These are phyloP conservation scores for Ophioderma brevispina DNA, from an alignment of 35 echinoderm and acorn worm species.

Conservation along the genomic window DNA sequence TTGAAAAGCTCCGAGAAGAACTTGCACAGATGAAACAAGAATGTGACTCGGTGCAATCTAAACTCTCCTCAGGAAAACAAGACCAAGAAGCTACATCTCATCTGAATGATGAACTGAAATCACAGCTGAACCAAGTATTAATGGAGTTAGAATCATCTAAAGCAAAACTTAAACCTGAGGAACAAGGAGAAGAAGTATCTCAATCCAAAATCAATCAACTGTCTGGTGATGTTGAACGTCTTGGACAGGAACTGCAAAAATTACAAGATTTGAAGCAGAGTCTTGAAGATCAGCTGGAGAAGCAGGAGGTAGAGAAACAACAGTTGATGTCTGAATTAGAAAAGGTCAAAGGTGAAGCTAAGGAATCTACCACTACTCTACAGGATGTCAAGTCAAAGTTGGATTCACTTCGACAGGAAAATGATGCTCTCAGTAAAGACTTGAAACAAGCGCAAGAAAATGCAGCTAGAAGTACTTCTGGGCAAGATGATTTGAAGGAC, in stretches of 20 bases:
- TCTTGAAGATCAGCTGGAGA: slow-evolving; percentile 20
- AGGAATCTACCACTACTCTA: neutral
- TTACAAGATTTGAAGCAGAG: slow-evolving; percentile 5
- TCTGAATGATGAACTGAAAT: slow-evolving; percentile 24
- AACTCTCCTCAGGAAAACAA: neutral
- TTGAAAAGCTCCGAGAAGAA: neutral
- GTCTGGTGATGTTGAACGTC: slow-evolving; percentile 6
- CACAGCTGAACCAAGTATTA: neutral
- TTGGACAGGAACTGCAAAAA: slow-evolving; percentile 16
- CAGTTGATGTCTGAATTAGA: neutral
- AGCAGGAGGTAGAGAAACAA: slow-evolving; percentile 29
- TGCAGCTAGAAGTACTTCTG: neutral
- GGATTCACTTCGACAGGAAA: slow-evolving; percentile 5
- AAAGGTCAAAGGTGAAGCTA: slow-evolving; percentile 25
- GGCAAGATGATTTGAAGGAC: slow-evolving; percentile 27
- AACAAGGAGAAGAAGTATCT: slow-evolving; percentile 20
- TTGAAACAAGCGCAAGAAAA: neutral
- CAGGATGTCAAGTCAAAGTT: slow-evolving; percentile 13
- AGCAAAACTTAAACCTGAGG: neutral
- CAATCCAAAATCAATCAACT: neutral
- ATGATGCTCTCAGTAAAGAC: slow-evolving; percentile 6
- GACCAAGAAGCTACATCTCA: slow-evolving; percentile 7
- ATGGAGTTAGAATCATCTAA: neutral
- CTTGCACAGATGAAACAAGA: slow-evolving; percentile 7
- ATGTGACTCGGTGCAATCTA: neutral